These are phyloP conservation scores for Psilopogon haemacephalus DNA, from an alignment of 2,113 vertebrate species.

Conservation along the genomic window DNA sequence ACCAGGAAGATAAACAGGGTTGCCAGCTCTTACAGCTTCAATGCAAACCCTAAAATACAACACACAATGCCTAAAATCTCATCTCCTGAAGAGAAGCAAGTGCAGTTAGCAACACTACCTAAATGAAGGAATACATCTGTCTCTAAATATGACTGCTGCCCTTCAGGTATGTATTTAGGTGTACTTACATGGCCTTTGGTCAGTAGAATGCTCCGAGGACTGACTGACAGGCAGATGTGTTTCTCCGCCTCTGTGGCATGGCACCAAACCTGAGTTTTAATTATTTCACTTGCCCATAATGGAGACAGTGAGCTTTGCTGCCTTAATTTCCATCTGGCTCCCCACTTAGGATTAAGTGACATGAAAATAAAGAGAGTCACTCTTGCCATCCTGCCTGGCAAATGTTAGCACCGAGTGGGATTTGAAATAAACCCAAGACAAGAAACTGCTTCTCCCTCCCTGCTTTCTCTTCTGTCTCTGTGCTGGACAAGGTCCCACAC, in stretches of 20 bases:
- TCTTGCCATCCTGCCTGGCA: not conserved
- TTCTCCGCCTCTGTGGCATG: not conserved
- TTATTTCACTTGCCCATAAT: not conserved
- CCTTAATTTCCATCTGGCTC: not conserved
- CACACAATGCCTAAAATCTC: not conserved
- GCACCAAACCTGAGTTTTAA: not conserved
- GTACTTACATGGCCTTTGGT: not conserved
- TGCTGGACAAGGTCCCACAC: constrained; percentile 25
- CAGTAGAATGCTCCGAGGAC: not conserved
- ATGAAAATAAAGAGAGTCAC: not conserved
- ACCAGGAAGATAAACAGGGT: not conserved
- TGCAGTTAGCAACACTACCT: not conserved
- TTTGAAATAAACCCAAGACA: not conserved
- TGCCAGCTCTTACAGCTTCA: not conserved
- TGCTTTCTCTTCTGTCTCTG: not conserved
- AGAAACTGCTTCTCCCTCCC: not conserved
- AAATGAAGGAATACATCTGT: not conserved
- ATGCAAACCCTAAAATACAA: not conserved
- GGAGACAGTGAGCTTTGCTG: not conserved
- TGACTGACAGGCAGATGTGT: not conserved
- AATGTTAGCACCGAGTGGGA: accelerated
- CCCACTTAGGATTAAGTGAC: not conserved
- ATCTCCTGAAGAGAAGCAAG: not conserved
- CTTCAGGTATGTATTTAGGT: not conserved
- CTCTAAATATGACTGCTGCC: not conserved